phyloP scores from a whole-genome alignment of 2,113 vertebrate species.

The Thunnus thynnus region DNA sequence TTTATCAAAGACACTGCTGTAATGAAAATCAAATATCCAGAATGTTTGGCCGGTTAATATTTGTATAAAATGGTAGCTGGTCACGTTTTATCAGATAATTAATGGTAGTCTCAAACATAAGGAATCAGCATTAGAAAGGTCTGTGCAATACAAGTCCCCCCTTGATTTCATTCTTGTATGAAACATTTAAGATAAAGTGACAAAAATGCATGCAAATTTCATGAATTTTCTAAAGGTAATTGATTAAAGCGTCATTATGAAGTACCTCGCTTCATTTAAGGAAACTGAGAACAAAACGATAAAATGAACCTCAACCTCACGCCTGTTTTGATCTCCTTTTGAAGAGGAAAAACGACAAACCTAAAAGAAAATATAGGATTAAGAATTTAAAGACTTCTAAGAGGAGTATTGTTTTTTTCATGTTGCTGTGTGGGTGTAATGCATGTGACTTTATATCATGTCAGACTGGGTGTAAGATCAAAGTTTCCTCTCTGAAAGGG shows the following conservation, averaged over 20 bases:
- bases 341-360: constrained; percentile 7
- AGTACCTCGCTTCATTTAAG: neutral
- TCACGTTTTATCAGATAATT: no score
- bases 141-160: no score
- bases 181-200: no score
- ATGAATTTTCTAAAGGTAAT: neutral
- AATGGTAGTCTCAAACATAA: no score
- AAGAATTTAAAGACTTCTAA: neutral
- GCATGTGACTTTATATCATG: neutral
- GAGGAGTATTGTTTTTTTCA: constrained; percentile 1
- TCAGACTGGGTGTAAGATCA: constrained; percentile 47
- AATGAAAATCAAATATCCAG: no score
- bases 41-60: no score
- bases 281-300: no score
- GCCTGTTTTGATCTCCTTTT: constrained; percentile 15
- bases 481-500: constrained; percentile 35
- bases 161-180: no score
- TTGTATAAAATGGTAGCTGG: no score
- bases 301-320: neutral
- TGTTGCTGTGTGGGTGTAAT: constrained; percentile 7
- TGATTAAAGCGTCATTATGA: neutral
- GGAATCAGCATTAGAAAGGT: no score
- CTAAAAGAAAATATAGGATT: constrained; percentile 21
- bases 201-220: neutral
- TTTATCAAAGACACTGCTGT: no score